Percentiles rank a stretch among this genome's conserved stretches.
These are phyloP conservation scores for Brachyptera putata DNA, from an alignment of 2,888 invertebrate genomes.

Conservation along the genomic window DNA sequence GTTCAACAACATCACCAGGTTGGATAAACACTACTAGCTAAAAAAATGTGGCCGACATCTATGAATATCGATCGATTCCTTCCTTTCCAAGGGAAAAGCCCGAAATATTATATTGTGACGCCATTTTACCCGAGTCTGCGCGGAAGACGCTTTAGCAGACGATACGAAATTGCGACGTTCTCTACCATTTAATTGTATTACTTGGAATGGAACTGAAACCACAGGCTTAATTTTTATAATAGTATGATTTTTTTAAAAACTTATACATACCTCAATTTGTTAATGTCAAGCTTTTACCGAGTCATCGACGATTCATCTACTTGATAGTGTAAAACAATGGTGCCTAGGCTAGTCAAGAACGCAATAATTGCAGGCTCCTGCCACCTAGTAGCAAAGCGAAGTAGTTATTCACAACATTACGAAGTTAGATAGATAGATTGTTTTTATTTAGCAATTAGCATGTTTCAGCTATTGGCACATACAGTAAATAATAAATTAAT, in stretches of 20 bases:
- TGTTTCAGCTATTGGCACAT: no score
- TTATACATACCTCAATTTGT: neutral
- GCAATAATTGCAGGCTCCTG: no score
- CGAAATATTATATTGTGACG: constrained; percentile 42
- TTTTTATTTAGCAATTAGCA: no score
- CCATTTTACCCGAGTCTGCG: constrained; percentile 71
- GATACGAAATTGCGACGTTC: constrained; percentile 32
- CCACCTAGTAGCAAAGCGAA: constrained; percentile 30
- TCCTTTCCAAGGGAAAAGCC: constrained; percentile 49
- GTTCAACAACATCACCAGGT: constrained; percentile 30
- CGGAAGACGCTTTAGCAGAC: constrained; percentile 44
- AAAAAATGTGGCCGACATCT: constrained; percentile 41
- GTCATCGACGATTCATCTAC: constrained; percentile 5
- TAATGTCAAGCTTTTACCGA: neutral
- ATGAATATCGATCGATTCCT: constrained; percentile 58
- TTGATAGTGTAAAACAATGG: constrained; percentile 9
- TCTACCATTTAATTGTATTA: neutral
- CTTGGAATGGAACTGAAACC: neutral
- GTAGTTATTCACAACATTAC: no score
- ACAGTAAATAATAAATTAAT: no score
- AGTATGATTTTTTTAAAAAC: neutral
- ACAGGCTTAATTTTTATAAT: neutral
- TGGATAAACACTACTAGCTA: constrained; percentile 35
- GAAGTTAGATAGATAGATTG: no score
- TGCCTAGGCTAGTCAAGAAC: no score